Base-by-base conservation (phyloP, 2,113 vertebrate species). In the Bombycilla garrulus region DNA sequence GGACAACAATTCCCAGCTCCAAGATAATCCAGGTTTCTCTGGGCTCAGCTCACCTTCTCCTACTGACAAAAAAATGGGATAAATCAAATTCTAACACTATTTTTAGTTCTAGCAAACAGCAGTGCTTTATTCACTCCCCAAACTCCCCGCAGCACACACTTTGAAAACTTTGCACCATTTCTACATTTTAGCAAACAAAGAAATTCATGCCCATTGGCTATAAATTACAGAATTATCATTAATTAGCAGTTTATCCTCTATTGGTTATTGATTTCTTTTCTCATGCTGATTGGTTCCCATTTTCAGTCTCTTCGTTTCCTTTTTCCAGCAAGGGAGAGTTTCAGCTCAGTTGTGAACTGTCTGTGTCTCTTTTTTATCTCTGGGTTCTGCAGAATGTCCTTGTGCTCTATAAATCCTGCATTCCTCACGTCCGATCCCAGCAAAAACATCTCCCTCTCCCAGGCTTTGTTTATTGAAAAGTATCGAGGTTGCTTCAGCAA, bases 191-290 rank as follows among this genome's bases (percentile, higher is more conserved):
- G 19, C 81, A 33, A 26, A 47, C 81, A 33, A 26, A 47, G 33
- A 11, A 42, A 42, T 19, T 2, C 3, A 1, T 29, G 12, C 3
- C 24, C 31, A 2, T 26, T 36, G 38, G 57, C 38, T 33, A 0
- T 28, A 47, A 64, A 64, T 28, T 1, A 19, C n/a, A 47, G n/a
- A 15, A 5, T 9, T 38, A 11, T 33, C 33, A 17, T 40, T 40
- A 73, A 65, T 84, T 45, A 40, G 28, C 23, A 6, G 16, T 38
- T 31, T 9, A 1, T 33, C 26, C 26, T 51, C 47, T 33, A 0
- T 6, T 47, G 58, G 23, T 28, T 47, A 5, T 9, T 73, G n/a
- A 23, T 84, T 47, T 33, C 25, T 16, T 33, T 28, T 9, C 31
- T 31, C 3, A 0, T 25, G 57, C 58, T 47, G 48, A 2, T 54